These are phyloP conservation scores for Ormyrus rosae DNA, from an alignment of 2,888 invertebrate genomes.

Conservation along the genomic window DNA sequence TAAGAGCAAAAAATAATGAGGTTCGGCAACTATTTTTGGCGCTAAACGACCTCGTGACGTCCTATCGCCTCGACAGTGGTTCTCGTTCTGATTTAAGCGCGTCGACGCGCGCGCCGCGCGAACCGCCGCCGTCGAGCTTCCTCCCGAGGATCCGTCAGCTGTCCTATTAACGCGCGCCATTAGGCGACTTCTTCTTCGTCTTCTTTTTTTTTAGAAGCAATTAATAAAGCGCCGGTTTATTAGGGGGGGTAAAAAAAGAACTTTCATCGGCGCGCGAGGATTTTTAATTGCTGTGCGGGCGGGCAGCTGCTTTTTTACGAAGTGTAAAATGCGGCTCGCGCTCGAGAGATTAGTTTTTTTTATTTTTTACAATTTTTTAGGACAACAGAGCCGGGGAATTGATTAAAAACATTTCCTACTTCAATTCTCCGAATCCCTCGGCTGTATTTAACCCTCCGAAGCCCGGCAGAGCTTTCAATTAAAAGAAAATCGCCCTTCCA, in stretches of 20 bases:
- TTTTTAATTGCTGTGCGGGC: no score
- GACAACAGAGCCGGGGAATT: no score
- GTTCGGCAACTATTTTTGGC: slow-evolving; percentile 69
- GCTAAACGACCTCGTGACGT: slow-evolving; percentile 69
- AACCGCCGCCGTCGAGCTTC: slow-evolving; percentile 14
- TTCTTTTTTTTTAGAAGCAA: slow-evolving; percentile 41
- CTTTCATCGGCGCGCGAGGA: no score
- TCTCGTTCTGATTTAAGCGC: slow-evolving; percentile 63
- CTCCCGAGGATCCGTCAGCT: slow-evolving; percentile 47
- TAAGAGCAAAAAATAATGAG: slow-evolving; percentile 69
- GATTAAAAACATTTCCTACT: not conserved
- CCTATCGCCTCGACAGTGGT: slow-evolving; percentile 66
- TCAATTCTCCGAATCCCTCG: not conserved
- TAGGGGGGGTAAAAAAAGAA: no score
- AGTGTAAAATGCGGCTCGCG: no score
- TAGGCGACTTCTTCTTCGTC: not conserved
- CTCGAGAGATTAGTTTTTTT: no score
- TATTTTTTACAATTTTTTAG: no score
- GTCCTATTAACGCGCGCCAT: slow-evolving; percentile 49
- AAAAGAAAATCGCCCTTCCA: no score
- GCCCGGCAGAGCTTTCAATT: no score
- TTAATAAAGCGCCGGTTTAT: slow-evolving; percentile 41
- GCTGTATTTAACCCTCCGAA: no score
- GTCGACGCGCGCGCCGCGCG: slow-evolving; percentile 24
- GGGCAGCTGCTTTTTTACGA: no score